A percentile compares a stretch with the other conserved stretches of the same genome.
phyloP scores from a whole-genome alignment of 2,888 invertebrate genomes.

The Phorcus lineatus region DNA sequence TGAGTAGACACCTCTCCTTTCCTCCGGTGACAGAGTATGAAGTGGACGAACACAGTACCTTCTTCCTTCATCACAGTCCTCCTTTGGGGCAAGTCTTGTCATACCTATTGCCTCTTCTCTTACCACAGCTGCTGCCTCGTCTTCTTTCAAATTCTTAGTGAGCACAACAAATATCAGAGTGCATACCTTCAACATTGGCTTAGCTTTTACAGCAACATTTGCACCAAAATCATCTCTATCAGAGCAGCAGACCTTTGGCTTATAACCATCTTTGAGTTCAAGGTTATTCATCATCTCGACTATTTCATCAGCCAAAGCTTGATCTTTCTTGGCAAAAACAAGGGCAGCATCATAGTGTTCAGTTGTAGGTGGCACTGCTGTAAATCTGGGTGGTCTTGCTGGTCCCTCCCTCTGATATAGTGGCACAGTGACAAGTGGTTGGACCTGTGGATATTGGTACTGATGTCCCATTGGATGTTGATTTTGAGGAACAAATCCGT shows the following conservation, averaged over 20 bases:
- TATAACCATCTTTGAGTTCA: not conserved
- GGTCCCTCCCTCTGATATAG: too few species aligned
- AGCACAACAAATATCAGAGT: conserved; percentile 8
- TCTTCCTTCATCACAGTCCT: not conserved
- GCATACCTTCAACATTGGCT: not conserved
- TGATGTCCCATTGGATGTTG: too few species aligned
- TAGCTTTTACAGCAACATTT: not conserved
- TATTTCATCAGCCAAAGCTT: conserved; percentile 27
- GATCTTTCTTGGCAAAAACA: not conserved
- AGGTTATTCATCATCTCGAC: conserved; percentile 9
- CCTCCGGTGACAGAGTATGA: not conserved
- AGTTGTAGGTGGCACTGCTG: not conserved
- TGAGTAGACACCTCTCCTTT: not conserved
- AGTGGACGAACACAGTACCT: not conserved
- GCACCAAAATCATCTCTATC: not conserved
- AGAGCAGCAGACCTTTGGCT: not conserved
- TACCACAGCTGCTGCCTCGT: not conserved
- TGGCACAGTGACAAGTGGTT: too few species aligned
- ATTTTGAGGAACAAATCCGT: too few species aligned
- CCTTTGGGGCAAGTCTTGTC: not conserved
- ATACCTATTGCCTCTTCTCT: conserved; percentile 12
- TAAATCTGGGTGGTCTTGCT: not conserved
- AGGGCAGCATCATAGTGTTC: conserved; percentile 28
- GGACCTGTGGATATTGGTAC: too few species aligned
- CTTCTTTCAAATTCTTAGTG: not conserved